Percentiles rank a stretch among this genome's conserved stretches.
Evolutionary conservation across 2,113 vertebrate species (phyloP).

Genomic region (Climacteris rufus): DNA sequence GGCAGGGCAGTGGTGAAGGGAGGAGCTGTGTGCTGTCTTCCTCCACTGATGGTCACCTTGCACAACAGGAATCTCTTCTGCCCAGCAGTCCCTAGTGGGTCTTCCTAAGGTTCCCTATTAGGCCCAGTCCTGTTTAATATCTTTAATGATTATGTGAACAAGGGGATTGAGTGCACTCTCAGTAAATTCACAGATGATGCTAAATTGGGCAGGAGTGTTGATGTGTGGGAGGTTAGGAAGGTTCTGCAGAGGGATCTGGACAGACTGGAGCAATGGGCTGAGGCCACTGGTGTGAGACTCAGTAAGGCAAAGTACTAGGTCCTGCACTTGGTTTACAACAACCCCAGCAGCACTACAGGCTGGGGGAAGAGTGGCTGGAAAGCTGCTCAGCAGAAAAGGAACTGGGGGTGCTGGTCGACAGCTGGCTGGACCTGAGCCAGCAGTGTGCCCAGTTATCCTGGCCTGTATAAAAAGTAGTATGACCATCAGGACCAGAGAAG

Average conservation of each 20-base stretch:
- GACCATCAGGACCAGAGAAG: not conserved
- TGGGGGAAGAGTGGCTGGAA: not conserved
- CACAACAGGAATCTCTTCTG: not conserved
- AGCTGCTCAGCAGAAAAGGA: not conserved
- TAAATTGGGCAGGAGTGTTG: not conserved
- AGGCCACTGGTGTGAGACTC: not conserved
- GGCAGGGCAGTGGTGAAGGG: not conserved
- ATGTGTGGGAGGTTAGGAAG: not conserved
- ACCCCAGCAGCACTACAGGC: not conserved
- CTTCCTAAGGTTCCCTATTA: not conserved
- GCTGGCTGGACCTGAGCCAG: not conserved
- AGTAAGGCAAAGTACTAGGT: fast-evolving
- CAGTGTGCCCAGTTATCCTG: not conserved
- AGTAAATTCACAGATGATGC: fast-evolving
- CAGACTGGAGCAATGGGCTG: not conserved
- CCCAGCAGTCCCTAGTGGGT: not conserved
- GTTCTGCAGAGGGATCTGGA: not conserved
- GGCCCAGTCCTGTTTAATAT: not conserved
- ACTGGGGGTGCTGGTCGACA: not conserved
- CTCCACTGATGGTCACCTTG: not conserved
- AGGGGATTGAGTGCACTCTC: too few relatives aligned
- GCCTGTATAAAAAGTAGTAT: not conserved
- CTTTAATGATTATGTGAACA: not conserved
- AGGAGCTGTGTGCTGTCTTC: not conserved
- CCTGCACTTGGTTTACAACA: not conserved